These are phyloP conservation scores for Myotis myotis DNA, from an alignment of 2,797 vertebrate genomes.

Conservation along the genomic window DNA sequence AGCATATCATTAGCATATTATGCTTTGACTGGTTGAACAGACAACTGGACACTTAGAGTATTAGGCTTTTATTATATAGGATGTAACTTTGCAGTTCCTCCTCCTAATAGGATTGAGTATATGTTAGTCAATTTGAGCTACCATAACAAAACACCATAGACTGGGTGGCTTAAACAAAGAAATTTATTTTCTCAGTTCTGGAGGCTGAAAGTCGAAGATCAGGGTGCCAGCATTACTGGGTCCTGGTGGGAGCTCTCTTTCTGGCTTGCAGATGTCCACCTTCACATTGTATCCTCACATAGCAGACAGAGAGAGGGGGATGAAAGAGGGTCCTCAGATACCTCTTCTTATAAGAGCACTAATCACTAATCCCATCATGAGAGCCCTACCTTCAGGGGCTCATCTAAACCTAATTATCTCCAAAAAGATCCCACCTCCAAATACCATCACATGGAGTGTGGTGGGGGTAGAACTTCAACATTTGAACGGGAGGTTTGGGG, in stretches of 20 bases:
- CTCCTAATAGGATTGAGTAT: background rate
- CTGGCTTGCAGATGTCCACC: background rate
- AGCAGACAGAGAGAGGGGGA: background rate
- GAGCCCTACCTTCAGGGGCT: background rate
- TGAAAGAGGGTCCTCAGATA: background rate
- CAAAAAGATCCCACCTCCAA: background rate
- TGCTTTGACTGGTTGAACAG: too few species aligned
- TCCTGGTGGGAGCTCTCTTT: background rate
- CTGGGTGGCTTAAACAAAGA: background rate
- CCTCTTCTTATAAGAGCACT: background rate
- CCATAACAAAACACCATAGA: background rate
- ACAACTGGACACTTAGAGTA: too few species aligned
- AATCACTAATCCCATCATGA: background rate
- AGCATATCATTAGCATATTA: too few species aligned
- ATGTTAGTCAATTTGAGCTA: background rate
- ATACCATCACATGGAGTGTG: background rate
- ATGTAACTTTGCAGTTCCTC: background rate
- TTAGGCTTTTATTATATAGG: too few species aligned
- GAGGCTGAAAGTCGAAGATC: background rate
- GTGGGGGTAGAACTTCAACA: background rate
- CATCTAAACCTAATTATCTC: background rate
- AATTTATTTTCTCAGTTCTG: background rate
- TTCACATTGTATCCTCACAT: background rate
- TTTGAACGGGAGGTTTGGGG: rapidly evolving
- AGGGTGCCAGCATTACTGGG: background rate